phyloP scores from a whole-genome alignment of 2,797 vertebrate species.

The Pantherophis alleghaniensis region DNA sequence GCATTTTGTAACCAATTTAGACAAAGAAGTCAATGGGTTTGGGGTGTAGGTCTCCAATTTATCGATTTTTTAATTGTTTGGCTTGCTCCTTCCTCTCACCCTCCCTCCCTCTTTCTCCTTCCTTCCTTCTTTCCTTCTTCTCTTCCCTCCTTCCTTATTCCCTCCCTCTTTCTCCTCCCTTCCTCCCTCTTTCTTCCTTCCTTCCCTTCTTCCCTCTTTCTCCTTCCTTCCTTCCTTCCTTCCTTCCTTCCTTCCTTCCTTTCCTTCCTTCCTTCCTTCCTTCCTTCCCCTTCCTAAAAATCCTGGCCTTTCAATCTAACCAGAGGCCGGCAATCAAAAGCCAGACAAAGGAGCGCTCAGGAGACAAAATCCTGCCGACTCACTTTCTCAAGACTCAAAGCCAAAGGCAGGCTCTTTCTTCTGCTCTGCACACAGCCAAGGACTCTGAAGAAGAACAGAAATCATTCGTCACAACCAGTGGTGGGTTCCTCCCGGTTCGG shows the following conservation, averaged over 20 bases:
- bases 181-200: background rate
- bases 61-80: background rate
- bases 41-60: background rate
- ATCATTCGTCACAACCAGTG: background rate
- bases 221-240: background rate
- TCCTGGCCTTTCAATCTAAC: background rate
- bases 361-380: constrained; percentile 29
- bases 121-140: too few species aligned
- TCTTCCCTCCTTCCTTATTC: too few species aligned
- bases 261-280: background rate
- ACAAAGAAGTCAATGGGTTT: background rate
- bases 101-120: too few species aligned
- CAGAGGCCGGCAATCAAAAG: background rate
- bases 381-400: background rate
- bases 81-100: too few species aligned
- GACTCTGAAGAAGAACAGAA: constrained; percentile 27
- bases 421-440: constrained; percentile 12
- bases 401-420: background rate
- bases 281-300: background rate
- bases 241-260: background rate
- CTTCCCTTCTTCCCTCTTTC: too few species aligned
- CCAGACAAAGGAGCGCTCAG: accelerated
- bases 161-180: too few species aligned
- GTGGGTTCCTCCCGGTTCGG: too few species aligned
- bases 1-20: background rate